Evolutionary conservation across 1,140 invertebrate species (phyloP).

Genomic region (Drosophila auraria): DNA sequence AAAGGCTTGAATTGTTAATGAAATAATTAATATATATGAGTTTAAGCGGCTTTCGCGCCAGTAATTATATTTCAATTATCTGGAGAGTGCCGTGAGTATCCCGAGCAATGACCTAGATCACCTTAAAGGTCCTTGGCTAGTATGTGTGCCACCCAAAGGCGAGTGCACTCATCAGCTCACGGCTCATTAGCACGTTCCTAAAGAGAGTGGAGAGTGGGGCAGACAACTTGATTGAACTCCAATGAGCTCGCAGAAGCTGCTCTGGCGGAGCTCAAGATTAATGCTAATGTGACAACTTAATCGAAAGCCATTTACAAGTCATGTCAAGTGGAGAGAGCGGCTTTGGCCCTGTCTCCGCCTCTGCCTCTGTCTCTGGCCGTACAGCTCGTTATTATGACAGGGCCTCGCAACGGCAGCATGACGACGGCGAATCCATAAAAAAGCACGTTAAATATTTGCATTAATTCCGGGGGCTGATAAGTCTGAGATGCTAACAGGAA

Average conservation of each 20-base stretch:
- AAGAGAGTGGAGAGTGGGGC: neutral
- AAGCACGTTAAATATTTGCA: slow-evolving; percentile 81
- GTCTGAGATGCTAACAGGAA: slow-evolving; percentile 45
- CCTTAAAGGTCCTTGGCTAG: slow-evolving; percentile 22
- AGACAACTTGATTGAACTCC: slow-evolving; percentile 79
- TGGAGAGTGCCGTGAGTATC: neutral
- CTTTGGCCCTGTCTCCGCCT: slow-evolving; percentile 9
- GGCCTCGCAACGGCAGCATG: slow-evolving; percentile 49
- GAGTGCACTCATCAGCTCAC: slow-evolving; percentile 56
- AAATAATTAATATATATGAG: slow-evolving; percentile 56
- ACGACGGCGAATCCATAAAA: slow-evolving; percentile 80
- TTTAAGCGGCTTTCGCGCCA: slow-evolving; percentile 41
- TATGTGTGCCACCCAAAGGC: slow-evolving; percentile 6
- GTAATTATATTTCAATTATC: slow-evolving; percentile 78
- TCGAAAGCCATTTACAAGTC: slow-evolving; percentile 83
- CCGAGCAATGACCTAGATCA: slow-evolving; percentile 42
- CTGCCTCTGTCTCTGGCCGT: neutral
- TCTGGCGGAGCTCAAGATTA: slow-evolving; percentile 63
- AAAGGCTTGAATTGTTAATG: slow-evolving; percentile 52
- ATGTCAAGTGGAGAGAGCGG: slow-evolving; percentile 67
- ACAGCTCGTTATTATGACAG: slow-evolving; percentile 52
- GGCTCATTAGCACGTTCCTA: slow-evolving; percentile 70
- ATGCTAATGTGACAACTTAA: slow-evolving; percentile 84
- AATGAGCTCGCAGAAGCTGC: slow-evolving; percentile 49
- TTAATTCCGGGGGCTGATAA: slow-evolving; percentile 71